phyloP scores from a whole-genome alignment of 2,888 invertebrate genomes.

The Merodon equestris region DNA sequence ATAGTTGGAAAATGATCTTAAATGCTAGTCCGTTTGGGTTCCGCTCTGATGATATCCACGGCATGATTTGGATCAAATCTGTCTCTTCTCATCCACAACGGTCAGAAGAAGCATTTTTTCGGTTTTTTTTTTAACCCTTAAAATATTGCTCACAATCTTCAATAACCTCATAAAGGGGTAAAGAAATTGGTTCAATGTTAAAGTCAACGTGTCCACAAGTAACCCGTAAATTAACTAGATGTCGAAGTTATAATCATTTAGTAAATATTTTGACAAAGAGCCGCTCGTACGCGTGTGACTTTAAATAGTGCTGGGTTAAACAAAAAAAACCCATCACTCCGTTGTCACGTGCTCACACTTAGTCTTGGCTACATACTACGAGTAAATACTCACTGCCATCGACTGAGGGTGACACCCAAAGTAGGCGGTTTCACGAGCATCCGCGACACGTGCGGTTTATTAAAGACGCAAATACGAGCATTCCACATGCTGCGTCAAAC shows the following conservation, averaged over 20 bases:
- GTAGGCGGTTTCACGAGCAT: slow-evolving; percentile 36
- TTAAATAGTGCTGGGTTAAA: slow-evolving; percentile 17
- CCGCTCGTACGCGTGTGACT: slow-evolving; percentile 29
- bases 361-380: slow-evolving; percentile 18
- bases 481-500: slow-evolving; percentile 23
- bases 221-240: not conserved
- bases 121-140: too few species aligned
- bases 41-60: too few species aligned
- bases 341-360: slow-evolving; percentile 47
- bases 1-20: too few species aligned
- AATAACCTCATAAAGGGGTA: too few species aligned
- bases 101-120: too few species aligned
- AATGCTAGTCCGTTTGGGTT: too few species aligned
- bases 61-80: too few species aligned
- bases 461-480: slow-evolving; percentile 38
- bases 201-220: too few species aligned
- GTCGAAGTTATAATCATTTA: slow-evolving; percentile 10
- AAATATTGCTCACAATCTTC: too few species aligned
- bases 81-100: too few species aligned
- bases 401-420: slow-evolving; percentile 46
- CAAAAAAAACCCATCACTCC: not conserved
- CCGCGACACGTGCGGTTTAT: slow-evolving; percentile 47
- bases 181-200: too few species aligned
- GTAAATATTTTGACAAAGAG: slow-evolving; percentile 53
- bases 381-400: slow-evolving; percentile 6